Base-by-base conservation (phyloP, 2,113 vertebrate genomes). In the Lynx canadensis region DNA sequence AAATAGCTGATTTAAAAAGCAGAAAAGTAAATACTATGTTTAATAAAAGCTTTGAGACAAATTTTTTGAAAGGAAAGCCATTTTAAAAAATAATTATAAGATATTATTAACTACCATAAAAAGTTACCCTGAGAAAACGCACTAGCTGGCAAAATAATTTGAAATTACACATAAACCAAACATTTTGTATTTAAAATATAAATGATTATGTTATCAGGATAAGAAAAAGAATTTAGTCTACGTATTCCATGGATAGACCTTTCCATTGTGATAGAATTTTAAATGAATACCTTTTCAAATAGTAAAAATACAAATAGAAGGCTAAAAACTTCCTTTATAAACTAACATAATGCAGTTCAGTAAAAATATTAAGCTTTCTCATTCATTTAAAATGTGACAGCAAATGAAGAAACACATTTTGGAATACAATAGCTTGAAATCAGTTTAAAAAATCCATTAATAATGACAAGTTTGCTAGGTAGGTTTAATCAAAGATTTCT, bases 161-260 rank as follows among this genome's bases (percentile, higher is more conserved):
- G 60, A 97, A 93, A 89, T 92, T 92, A 93, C 38, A 91, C 19
- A 91, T 79, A 84, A 96, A 83, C 31, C 55, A 97, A 97, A 66
- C 81, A 84, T 45, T 94, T 48, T n/a, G 66, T 29, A 89, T 69
- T 78, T 94, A 90, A 92, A 95, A 90, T 85, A 71, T 1, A 95
- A 94, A 4, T 85, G 73, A 68, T 79, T 87, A 52, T 65, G 63
- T 36, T 69, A 81, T 65, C 2, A 92, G 8, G 31, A 68, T 76
- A 90, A 83, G 25, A 85, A 82, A 91, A 84, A 25, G 1, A 60
- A 52, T 79, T 91, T 7, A 78, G 74, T 45, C 3, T n/a, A 79
- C 36, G 91, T 80, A 95, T 90, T 96, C 84, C 33, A 90, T 52
- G 8, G 45, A 65, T 29, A 84, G 15, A 55, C 73, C 33, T 93